Conservation (phyloP, 2,888 invertebrate species). For the Salpingus planirostris region DNA sequence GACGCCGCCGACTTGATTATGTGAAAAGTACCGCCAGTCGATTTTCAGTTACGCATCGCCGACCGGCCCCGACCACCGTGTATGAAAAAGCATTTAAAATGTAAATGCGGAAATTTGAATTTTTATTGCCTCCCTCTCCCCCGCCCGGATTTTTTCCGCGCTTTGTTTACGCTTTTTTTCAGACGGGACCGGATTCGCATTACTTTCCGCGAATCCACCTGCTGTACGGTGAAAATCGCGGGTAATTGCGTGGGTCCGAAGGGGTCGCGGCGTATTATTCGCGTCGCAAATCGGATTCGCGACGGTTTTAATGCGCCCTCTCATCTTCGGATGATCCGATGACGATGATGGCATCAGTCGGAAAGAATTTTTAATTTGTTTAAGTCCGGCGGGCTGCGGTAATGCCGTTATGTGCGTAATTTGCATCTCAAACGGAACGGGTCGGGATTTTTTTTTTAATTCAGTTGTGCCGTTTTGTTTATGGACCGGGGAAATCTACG, state of each 20-base stretch:
- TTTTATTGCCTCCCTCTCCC: conserved; percentile 32
- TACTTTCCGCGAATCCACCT: no score
- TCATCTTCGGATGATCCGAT: no score
- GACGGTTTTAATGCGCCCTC: no score
- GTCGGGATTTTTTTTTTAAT: conserved; percentile 9
- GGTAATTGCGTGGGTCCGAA: no score
- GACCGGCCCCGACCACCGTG: conserved; percentile 30
- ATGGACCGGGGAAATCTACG: conserved; percentile 12
- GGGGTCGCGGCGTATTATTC: no score
- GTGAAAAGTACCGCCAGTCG: conserved; percentile 23
- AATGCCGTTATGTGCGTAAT: conserved; percentile 24
- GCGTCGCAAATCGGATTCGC: no score
- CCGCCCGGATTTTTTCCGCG: no score
- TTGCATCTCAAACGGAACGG: conserved; percentile 24
- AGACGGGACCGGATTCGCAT: no score
- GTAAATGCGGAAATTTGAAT: conserved; percentile 40
- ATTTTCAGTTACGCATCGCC: conserved; percentile 33
- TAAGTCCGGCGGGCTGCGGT: conserved; percentile 21
- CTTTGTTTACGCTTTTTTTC: no score
- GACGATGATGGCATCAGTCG: no score
- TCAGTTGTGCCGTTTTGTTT: conserved; percentile 12
- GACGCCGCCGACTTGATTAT: conserved; percentile 20
- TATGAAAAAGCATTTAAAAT: conserved; percentile 41
- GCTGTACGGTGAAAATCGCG: no score
- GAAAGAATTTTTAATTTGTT: conserved; percentile 28